These are phyloP conservation scores for Conops quadrifasciatus DNA, from an alignment of 2,888 invertebrate genomes.

Conservation along the genomic window DNA sequence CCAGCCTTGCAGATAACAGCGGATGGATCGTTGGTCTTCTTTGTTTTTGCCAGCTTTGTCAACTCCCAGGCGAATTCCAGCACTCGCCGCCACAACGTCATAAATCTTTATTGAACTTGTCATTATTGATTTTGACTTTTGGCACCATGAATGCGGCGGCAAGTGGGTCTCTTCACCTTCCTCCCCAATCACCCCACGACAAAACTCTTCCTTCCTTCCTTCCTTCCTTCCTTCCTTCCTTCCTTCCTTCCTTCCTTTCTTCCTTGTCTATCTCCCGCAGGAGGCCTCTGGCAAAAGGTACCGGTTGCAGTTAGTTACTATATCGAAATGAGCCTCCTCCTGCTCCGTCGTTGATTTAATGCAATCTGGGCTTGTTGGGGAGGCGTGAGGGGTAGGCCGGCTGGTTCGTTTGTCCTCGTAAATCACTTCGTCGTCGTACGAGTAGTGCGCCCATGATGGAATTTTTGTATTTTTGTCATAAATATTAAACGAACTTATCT, in stretches of 20 bases:
- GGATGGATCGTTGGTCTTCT: neutral
- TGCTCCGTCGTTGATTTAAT: constrained; percentile 36
- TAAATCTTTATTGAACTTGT: constrained; percentile 65
- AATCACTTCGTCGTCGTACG: constrained; percentile 53
- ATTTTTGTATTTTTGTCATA: constrained; percentile 58
- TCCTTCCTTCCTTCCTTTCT: no score
- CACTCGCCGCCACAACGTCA: constrained; percentile 46
- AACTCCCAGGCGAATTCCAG: constrained; percentile 27
- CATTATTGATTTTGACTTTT: constrained; percentile 62
- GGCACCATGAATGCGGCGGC: constrained; percentile 13
- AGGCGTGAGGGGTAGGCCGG: no score
- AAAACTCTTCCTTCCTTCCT: no score
- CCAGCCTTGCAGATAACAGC: constrained; percentile 11
- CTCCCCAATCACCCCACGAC: no score
- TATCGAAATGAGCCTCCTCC: neutral
- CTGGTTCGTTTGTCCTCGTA: constrained; percentile 52
- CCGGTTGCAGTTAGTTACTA: neutral
- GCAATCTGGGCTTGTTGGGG: constrained; percentile 51
- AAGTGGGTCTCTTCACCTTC: no score
- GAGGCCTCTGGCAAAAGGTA: neutral
- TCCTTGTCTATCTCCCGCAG: neutral
- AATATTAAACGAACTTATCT: constrained; percentile 66
- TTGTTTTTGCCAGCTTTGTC: constrained; percentile 1
- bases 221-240: no score
- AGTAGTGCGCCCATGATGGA: constrained; percentile 30